These are phyloP conservation scores for Lamprologus ornatipinnis DNA, from an alignment of 2,113 vertebrate genomes.

Conservation along the genomic window DNA sequence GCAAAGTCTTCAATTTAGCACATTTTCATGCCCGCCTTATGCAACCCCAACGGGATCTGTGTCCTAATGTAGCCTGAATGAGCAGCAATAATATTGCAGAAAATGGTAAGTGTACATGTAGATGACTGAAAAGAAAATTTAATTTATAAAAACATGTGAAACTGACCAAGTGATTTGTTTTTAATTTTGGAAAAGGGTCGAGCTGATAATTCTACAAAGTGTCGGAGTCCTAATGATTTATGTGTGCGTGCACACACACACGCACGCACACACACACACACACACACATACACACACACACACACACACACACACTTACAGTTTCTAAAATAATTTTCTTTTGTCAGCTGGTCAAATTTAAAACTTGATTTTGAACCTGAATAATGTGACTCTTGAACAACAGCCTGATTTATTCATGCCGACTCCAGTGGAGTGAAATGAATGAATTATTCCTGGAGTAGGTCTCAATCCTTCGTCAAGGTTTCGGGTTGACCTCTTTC, in stretches of 20 bases:
- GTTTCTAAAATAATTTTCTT: neutral
- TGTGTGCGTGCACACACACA: accelerated
- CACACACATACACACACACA: accelerated
- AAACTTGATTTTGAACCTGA: constrained; percentile 19
- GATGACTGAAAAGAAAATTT: neutral
- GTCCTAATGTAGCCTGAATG: neutral
- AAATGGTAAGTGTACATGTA: neutral
- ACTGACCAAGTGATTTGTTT: neutral
- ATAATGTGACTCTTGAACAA: constrained; percentile 22
- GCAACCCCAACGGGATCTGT: neutral
- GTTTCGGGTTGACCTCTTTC: constrained; percentile 7
- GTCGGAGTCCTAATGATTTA: neutral
- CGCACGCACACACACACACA: accelerated
- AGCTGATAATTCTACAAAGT: neutral
- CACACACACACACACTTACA: neutral
- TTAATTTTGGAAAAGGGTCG: neutral
- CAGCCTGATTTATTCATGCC: constrained; percentile 2
- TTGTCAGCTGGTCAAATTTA: constrained; percentile 2
- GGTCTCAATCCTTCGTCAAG: constrained; percentile 42
- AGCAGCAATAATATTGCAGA: neutral
- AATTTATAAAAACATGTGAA: neutral
- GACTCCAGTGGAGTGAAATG: neutral
- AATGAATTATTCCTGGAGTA: constrained; percentile 32
- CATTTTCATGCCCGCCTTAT: neutral
- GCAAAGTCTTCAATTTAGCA: neutral